Conservation (phyloP, 2,113 vertebrate species). For the Dromaius novaehollandiae region DNA sequence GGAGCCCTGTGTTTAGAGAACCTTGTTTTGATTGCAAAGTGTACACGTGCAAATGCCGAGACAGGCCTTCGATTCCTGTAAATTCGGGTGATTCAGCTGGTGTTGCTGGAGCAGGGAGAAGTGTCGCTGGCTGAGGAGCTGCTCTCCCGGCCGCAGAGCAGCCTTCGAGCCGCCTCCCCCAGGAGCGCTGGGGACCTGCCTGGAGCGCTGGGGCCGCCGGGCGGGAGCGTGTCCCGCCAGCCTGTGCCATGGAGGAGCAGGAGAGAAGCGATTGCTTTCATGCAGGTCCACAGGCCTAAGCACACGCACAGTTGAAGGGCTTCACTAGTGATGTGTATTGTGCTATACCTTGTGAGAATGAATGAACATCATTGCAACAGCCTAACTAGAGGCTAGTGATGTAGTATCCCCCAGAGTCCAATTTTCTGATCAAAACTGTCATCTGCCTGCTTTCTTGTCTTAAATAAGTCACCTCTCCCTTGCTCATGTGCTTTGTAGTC, state of each 20-base stretch:
- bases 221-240: rapidly evolving
- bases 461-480: not conserved
- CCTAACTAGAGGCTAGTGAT: not conserved
- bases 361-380: not conserved
- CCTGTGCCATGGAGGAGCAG: not conserved
- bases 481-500: not conserved
- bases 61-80: not conserved
- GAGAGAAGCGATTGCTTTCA: not conserved
- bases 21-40: not conserved
- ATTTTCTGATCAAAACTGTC: not conserved
- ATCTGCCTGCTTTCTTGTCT: not conserved
- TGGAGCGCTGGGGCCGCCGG: not conserved
- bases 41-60: not conserved
- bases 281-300: not conserved
- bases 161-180: not conserved
- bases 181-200: not conserved
- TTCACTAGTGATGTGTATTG: rapidly evolving
- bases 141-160: not conserved
- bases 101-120: not conserved
- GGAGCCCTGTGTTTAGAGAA: not conserved
- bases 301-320: rapidly evolving
- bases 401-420: not conserved
- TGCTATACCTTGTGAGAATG: not conserved
- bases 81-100: not conserved
- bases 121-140: not conserved